Evolutionary conservation across 1,140 invertebrate genomes (phyloP).

Genomic region (Macrobrachium nipponense): DNA sequence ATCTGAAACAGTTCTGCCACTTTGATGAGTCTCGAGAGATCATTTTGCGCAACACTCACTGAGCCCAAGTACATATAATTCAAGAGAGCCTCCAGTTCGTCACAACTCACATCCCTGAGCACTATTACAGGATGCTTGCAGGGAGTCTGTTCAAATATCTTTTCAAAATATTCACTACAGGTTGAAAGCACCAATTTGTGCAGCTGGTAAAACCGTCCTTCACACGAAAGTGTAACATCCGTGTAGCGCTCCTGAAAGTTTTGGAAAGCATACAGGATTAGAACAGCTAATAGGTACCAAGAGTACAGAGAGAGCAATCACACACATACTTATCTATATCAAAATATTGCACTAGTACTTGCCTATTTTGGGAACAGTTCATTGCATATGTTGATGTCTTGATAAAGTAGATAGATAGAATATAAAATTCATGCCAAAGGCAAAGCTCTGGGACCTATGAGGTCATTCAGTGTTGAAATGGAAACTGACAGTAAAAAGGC

Average conservation of each 20-base stretch:
- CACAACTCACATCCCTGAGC: constrained; percentile 11
- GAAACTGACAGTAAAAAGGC: no score
- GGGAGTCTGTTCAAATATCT: constrained; percentile 37
- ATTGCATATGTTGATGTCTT: no score
- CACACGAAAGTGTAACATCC: constrained; percentile 30
- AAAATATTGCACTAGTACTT: not conserved
- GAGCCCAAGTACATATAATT: constrained; percentile 33
- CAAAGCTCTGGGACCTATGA: no score
- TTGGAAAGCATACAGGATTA: not conserved
- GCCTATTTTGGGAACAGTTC: not conserved
- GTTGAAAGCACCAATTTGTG: constrained; percentile 33
- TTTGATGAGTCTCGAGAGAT: constrained; percentile 31
- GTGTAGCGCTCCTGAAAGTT: constrained; percentile 24
- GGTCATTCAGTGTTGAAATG: no score
- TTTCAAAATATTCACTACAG: constrained; percentile 41
- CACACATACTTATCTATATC: not conserved
- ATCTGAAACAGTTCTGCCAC: constrained; percentile 35
- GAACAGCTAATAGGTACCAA: not conserved
- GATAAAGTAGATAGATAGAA: no score
- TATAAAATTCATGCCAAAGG: no score
- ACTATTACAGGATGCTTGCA: constrained; percentile 42
- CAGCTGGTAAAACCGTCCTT: constrained; percentile 24
- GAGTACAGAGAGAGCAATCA: not conserved
- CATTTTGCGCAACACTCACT: constrained; percentile 25
- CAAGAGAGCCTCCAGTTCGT: constrained; percentile 22